Percentiles rank a stretch among this genome's conserved stretches.
These are phyloP conservation scores for Drosophila elegans DNA, from an alignment of 1,140 invertebrate genomes.

Conservation along the genomic window DNA sequence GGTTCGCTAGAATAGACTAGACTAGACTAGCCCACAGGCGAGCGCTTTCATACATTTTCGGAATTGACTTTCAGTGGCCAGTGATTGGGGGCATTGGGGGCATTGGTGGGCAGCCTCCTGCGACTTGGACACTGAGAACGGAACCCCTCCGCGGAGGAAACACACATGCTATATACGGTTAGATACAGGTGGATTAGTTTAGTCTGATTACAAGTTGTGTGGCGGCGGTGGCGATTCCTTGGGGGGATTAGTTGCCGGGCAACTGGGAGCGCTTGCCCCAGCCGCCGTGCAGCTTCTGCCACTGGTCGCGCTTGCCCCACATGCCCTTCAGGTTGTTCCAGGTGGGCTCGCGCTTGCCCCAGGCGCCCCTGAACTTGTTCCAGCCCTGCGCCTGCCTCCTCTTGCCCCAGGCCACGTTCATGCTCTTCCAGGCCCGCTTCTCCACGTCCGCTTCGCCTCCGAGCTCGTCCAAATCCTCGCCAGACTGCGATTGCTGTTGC, in stretches of 20 bases:
- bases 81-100: neutral
- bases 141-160: conserved; percentile 30
- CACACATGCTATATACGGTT: conserved; percentile 52
- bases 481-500: conserved; percentile 26
- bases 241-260: conserved; percentile 42
- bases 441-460: conserved; percentile 64
- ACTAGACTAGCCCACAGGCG: conserved; percentile 20
- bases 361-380: conserved; percentile 87
- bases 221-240: conserved; percentile 6
- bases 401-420: conserved; percentile 89
- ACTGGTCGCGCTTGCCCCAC: conserved; percentile 88
- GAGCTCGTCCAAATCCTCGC: conserved; percentile 55
- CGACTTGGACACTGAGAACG: conserved; percentile 44
- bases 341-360: conserved; percentile 89
- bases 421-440: conserved; percentile 88
- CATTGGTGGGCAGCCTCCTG: conserved; percentile 10
- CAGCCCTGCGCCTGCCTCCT: conserved; percentile 86
- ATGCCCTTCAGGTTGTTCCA: conserved; percentile 91
- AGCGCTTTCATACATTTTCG: conserved; percentile 84
- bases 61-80: conserved; percentile 63
- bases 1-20: conserved; percentile 1
- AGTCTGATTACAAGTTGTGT: conserved; percentile 27
- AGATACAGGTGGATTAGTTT: conserved; percentile 56
- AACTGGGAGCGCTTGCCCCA: conserved; percentile 76
- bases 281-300: conserved; percentile 76